Conservation (phyloP, 1,140 invertebrate species). For the Meloidogyne chitwoodi region DNA sequence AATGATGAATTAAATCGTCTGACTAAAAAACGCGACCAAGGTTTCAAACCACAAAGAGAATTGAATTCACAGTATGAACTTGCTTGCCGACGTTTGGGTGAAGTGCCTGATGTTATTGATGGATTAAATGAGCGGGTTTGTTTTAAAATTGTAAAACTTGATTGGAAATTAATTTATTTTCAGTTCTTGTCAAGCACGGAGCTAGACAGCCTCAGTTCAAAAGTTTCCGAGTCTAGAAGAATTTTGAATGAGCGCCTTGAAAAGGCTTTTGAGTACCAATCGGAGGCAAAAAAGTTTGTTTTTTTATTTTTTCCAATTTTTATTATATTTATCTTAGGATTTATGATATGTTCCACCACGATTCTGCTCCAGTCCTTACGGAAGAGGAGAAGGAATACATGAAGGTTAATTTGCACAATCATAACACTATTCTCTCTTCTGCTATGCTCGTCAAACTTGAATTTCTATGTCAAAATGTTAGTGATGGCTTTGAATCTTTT, state of each 20-base stretch:
- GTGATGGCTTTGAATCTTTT: too few relatives aligned
- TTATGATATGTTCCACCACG: background rate
- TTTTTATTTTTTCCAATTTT: background rate
- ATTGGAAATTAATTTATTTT: background rate
- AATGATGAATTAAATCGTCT: constrained; percentile 9
- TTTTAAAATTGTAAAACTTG: background rate
- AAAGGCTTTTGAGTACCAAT: background rate
- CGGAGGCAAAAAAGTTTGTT: background rate
- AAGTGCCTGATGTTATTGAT: background rate
- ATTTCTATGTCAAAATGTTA: constrained; percentile 7
- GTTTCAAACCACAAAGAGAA: background rate
- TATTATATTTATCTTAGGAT: background rate
- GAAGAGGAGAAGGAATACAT: background rate
- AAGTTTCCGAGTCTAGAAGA: background rate
- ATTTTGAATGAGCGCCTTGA: constrained; percentile 5
- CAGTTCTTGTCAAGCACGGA: constrained; percentile 7
- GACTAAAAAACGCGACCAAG: background rate
- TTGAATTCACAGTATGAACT: background rate
- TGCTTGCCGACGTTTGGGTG: background rate
- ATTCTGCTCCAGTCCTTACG: background rate
- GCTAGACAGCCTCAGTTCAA: background rate
- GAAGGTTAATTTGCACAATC: background rate
- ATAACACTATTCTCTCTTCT: background rate
- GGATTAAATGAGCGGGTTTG: constrained; percentile 9
- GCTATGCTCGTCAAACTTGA: constrained; percentile 4